Evolutionary conservation across 2,113 vertebrate genomes (phyloP).

Genomic region (Muscicapa adusta): DNA sequence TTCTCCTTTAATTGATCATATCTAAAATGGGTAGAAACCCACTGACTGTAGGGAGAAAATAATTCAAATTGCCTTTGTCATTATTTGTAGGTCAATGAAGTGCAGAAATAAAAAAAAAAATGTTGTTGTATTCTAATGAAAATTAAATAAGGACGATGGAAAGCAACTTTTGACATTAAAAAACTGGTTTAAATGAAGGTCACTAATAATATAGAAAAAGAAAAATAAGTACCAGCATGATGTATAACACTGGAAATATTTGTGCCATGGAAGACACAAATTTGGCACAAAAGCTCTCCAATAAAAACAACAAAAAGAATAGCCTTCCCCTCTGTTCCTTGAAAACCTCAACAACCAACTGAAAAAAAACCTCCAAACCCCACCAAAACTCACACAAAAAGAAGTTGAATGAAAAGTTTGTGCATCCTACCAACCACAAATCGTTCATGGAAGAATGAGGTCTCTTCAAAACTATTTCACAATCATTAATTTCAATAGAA

Average conservation of each 20-base stretch:
- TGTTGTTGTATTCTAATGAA: neutral
- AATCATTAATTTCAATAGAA: neutral
- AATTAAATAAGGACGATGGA: neutral
- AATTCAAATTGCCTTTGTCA: neutral
- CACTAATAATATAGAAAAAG: neutral
- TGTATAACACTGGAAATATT: neutral
- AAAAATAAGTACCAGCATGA: neutral
- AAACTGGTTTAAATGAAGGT: neutral
- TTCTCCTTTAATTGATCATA: neutral
- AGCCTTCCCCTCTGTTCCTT: rapidly evolving
- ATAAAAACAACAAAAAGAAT: neutral
- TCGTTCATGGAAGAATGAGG: neutral
- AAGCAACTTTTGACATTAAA: neutral
- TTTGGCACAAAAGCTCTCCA: neutral
- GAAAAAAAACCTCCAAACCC: no score
- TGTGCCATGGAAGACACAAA: neutral
- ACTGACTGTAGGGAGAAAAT: neutral
- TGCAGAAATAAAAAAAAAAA: neutral
- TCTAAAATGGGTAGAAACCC: neutral
- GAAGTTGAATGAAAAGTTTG: neutral
- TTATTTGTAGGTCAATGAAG: neutral
- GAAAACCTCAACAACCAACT: rapidly evolving
- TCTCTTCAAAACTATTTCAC: neutral
- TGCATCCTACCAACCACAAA: neutral
- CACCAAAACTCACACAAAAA: neutral